Base-by-base conservation (phyloP, 2,113 vertebrate species). In the Neogale vison region DNA sequence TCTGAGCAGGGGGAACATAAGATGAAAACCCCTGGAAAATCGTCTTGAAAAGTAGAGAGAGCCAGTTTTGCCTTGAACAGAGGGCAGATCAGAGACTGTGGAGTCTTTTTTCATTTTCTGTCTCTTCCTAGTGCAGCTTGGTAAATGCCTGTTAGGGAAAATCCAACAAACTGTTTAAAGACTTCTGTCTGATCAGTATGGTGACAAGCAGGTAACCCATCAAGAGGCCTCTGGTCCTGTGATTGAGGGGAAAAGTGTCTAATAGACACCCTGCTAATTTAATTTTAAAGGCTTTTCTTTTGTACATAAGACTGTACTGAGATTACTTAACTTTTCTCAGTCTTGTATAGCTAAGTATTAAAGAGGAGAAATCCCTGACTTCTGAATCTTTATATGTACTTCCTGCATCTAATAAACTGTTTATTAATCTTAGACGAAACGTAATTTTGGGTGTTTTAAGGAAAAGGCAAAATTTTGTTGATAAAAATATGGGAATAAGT, bases 381-480 rank as follows among this genome's bases (percentile, higher is more conserved):
- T 42, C 18, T 77, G 57, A 88, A 90, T 77, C 29, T 96, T 92
- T 69, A 63, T 55, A 34, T 21, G 7, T 81, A 47, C 9, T 3
- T 86, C 50, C 84, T 61, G 67, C 31, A 79, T 74, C 14, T 76
- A 86, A 34, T 76, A 81, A 79, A 76, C 23, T 65, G 36, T 50
- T 45, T 93, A 23, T 85, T 84, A 61, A 89, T 86, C 34, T 86
- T 89, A 86, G 50, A 13, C 3, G 29, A 83, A 42, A 72, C 57
- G 71, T 80, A 72, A 69, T 93, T 82, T 76, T 76, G 77, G n/a
- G 67, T 63, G 42, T 92, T 90, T 63, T 82, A 69, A 90, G 85
- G 26, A 45, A 50, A 87, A 21, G 55, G 7, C 45, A 83, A 26
- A 55, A 63, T 94, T 95, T 23, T 95, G n/a, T 92, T 77, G 59